Base-by-base conservation (phyloP, 1,140 invertebrate genomes). In the Melitaea cinxia region DNA sequence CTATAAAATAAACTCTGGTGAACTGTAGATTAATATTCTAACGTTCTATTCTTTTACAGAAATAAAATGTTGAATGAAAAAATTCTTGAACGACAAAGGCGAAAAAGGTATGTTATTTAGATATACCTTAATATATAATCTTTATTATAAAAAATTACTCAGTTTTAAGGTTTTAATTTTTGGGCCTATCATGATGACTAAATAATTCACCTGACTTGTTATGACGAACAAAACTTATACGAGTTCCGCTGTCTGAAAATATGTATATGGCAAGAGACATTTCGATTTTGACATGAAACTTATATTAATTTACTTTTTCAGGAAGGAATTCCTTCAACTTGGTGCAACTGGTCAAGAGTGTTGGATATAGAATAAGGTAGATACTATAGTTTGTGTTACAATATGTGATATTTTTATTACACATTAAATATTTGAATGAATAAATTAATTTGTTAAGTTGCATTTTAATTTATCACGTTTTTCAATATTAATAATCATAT, bases 141-240 rank as follows among this genome's bases (percentile, higher is more conserved):
- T 37, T 15, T 37, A 4, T 37, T 15, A 37, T 37, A 37, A 37
- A 2, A 15, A 37, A 37, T 14, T 42, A 17, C 6, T 42, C 9
- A 19, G 0, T 17, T 9, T 1, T 42, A 17, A 0, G 4, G 9
- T 17, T n/a, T 17, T 42, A 17, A 19, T 7, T 6, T 3, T 42
- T 42, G 10, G 6, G 12, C 30, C 12, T 2, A 9, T 33, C 7
- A 62, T 42, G 50, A 37, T 53, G 35, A 53, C 39, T 63, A 24
- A 17, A 33, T 54, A 47, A 30, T 50, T 67, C 21, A 55, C 35
- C 45, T 65, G 37, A 57, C 7, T 19, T 21, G 14, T 60, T 49
- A 19, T 60, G 57, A 60, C 23, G 57, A 60, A 35, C 26, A 49
- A 59, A 12, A 35, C 35, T 35, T 33, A 7, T 39, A 49, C 17